phyloP scores from a whole-genome alignment of 2,797 vertebrate species.

The Molossus molossus region DNA sequence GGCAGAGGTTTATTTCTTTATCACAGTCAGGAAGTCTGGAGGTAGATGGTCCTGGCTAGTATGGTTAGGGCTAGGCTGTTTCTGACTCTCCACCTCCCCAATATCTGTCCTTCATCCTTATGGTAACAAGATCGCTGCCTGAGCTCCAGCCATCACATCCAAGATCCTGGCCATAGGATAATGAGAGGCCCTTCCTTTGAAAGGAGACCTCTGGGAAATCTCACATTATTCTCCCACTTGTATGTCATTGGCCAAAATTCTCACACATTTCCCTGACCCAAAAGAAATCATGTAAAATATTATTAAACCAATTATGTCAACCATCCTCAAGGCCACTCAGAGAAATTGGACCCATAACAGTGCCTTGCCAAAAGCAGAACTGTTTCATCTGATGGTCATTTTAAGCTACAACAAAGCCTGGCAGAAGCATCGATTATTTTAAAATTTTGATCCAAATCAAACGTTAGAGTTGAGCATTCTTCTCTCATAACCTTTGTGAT shows the following conservation, averaged over 20 bases:
- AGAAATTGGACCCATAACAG: conserved; percentile 11
- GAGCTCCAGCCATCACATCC: neutral
- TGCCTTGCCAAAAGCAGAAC: neutral
- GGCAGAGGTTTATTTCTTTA: neutral
- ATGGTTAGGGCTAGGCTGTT: neutral
- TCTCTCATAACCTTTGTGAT: neutral
- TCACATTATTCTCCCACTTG: neutral
- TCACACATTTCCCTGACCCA: neutral
- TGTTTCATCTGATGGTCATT: neutral
- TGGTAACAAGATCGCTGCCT: neutral
- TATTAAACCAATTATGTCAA: neutral
- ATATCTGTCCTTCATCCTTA: neutral
- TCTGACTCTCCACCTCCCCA: neutral
- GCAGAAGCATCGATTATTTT: neutral
- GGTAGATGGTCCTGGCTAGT: neutral
- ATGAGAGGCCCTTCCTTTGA: neutral
- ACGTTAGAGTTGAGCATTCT: neutral
- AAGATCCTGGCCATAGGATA: neutral
- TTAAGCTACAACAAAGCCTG: neutral
- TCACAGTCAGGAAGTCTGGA: neutral
- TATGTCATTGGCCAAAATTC: neutral
- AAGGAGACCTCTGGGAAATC: neutral
- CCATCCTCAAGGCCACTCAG: neutral
- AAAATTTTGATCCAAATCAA: conserved; percentile 3
- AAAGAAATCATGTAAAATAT: neutral